phyloP scores from a whole-genome alignment of 2,888 invertebrate genomes.

The Ichneumon xanthorius region DNA sequence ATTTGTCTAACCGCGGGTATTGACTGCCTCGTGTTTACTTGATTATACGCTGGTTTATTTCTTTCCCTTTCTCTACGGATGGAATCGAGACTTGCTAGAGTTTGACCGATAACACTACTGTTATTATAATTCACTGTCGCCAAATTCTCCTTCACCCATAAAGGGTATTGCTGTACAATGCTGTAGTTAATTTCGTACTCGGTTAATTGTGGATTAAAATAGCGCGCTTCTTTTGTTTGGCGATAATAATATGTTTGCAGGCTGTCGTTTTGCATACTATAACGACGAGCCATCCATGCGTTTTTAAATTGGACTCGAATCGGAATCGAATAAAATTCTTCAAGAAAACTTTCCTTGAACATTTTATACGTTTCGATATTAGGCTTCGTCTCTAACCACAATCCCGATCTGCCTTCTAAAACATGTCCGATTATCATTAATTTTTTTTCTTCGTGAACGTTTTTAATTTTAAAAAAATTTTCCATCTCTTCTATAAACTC shows the following conservation, averaged over 20 bases:
- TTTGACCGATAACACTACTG: not conserved
- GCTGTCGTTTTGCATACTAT: not conserved
- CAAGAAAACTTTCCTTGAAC: slow-evolving; percentile 30
- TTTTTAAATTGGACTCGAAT: slow-evolving; percentile 40
- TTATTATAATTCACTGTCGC: slow-evolving; percentile 26
- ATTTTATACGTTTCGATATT: slow-evolving; percentile 14
- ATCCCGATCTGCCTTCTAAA: not conserved
- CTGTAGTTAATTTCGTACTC: slow-evolving; percentile 45
- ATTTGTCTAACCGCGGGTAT: slow-evolving; percentile 9
- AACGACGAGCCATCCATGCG: slow-evolving; percentile 28
- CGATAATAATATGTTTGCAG: slow-evolving; percentile 25
- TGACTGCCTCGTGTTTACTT: not conserved
- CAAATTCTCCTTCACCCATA: slow-evolving; percentile 30
- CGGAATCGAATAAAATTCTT: slow-evolving; percentile 47
- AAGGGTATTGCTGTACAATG: slow-evolving; percentile 38
- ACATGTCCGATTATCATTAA: slow-evolving; percentile 6
- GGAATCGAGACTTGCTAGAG: slow-evolving; percentile 42
- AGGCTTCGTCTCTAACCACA: slow-evolving; percentile 13
- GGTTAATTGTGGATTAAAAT: slow-evolving; percentile 7
- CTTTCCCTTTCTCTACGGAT: slow-evolving; percentile 8
- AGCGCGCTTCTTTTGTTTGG: slow-evolving; percentile 35
- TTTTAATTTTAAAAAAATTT: not conserved
- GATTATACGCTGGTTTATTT: not conserved
- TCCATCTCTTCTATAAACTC: slow-evolving; percentile 7
- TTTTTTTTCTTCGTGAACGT: not conserved